A percentile compares a stretch with the other conserved stretches of the same genome.
These are phyloP conservation scores for Melanotaenia trifasciata DNA, from an alignment of 2,797 vertebrate species.

Conservation along the genomic window DNA sequence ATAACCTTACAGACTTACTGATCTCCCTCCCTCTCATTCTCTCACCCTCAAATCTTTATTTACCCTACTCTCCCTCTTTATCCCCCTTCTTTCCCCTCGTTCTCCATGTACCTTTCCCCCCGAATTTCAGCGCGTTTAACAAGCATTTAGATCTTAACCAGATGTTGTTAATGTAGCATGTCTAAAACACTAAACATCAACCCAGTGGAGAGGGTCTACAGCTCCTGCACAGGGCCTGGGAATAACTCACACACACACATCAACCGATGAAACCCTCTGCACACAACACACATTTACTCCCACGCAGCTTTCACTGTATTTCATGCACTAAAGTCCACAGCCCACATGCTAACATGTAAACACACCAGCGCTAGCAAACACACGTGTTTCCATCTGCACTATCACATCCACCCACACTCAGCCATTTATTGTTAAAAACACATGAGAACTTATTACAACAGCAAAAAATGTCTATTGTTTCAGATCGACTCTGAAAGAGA, in stretches of 20 bases:
- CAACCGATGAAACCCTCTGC: slow-evolving; percentile 41
- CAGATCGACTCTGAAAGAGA: slow-evolving; percentile 59
- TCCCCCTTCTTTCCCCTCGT: slow-evolving; percentile 56
- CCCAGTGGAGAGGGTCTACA: slow-evolving; percentile 76
- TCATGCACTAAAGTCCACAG: slow-evolving; percentile 68
- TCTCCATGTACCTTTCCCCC: slow-evolving; percentile 69
- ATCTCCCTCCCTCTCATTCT: slow-evolving; percentile 77
- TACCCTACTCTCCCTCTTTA: slow-evolving; percentile 68
- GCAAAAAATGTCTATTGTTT: slow-evolving; percentile 62
- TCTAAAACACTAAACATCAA: slow-evolving; percentile 91
- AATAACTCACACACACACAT: slow-evolving; percentile 67
- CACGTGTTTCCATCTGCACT: slow-evolving; percentile 64
- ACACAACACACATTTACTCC: slow-evolving; percentile 64
- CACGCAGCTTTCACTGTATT: slow-evolving; percentile 57
- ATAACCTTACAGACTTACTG: slow-evolving; percentile 87
- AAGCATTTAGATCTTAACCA: slow-evolving; percentile 91
- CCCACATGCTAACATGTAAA: slow-evolving; percentile 78
- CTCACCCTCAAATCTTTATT: slow-evolving; percentile 80
- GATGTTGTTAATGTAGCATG: slow-evolving; percentile 91
- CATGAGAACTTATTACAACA: slow-evolving; percentile 61
- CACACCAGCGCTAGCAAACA: slow-evolving; percentile 66
- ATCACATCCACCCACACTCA: slow-evolving; percentile 54
- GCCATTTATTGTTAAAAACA: slow-evolving; percentile 63
- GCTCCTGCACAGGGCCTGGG: slow-evolving; percentile 82
- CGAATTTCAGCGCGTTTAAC: slow-evolving; percentile 88